A percentile compares a stretch with the other conserved stretches of the same genome.
These are phyloP conservation scores for Buathra laborator DNA, from an alignment of 2,888 invertebrate genomes.

Conservation along the genomic window DNA sequence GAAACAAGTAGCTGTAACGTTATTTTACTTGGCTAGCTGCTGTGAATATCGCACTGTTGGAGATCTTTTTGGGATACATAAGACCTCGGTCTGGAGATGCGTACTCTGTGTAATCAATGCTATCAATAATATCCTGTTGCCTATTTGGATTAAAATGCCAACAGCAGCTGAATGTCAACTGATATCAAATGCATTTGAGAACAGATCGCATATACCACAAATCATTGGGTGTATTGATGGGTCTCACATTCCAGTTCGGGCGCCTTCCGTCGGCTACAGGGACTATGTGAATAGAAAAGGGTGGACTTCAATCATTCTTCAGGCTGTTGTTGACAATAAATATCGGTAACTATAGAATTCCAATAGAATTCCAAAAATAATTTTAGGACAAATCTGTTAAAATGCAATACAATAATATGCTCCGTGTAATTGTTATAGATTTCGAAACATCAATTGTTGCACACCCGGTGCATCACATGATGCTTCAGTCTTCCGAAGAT, in stretches of 20 bases:
- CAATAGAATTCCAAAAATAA: neutral
- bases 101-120: constrained; percentile 71
- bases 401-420: neutral
- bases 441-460: constrained; percentile 40
- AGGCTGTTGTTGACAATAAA: constrained; percentile 70
- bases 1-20: constrained; percentile 61
- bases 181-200: constrained; percentile 73
- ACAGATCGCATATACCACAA: constrained; percentile 74
- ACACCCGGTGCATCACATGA: constrained; percentile 63
- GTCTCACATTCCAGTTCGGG: constrained; percentile 69
- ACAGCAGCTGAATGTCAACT: constrained; percentile 70
- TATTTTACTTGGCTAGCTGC: too few species aligned
- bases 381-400: too few species aligned
- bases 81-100: too few species aligned
- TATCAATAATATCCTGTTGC: constrained; percentile 73
- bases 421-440: constrained; percentile 18
- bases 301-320: constrained; percentile 69
- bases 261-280: constrained; percentile 65
- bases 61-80: too few species aligned
- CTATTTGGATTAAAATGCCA: constrained; percentile 74
- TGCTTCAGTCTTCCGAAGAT: constrained; percentile 61
- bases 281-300: constrained; percentile 72
- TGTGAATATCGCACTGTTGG: too few species aligned
- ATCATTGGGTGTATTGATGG: constrained; percentile 77
- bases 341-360: constrained; percentile 56